phyloP scores from a whole-genome alignment of 2,888 invertebrate genomes.

The Matsumyia berberina region DNA sequence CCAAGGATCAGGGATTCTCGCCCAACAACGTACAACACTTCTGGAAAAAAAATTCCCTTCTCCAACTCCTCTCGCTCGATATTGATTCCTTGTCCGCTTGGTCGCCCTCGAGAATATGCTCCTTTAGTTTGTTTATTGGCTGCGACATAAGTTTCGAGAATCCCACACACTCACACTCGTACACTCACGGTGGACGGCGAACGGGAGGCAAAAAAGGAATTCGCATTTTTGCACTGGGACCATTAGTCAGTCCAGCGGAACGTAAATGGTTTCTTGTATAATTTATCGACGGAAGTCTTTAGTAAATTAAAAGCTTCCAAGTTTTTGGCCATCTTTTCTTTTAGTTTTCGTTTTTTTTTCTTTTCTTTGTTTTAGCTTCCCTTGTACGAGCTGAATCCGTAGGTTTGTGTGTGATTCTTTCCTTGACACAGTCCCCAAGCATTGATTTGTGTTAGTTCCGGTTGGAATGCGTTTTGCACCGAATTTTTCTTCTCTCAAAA shows the following conservation, averaged over 20 bases:
- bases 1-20: slow-evolving; percentile 42
- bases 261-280: slow-evolving; percentile 75
- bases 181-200: neutral
- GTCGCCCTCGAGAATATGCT: slow-evolving; percentile 75
- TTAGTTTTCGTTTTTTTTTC: slow-evolving; percentile 10
- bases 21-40: slow-evolving; percentile 14
- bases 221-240: slow-evolving; percentile 71
- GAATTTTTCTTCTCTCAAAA: neutral
- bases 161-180: slow-evolving; percentile 13
- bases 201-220: slow-evolving; percentile 31
- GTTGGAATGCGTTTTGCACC: slow-evolving; percentile 65
- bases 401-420: slow-evolving; percentile 43
- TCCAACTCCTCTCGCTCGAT: slow-evolving; percentile 36
- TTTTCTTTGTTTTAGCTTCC: neutral
- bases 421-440: slow-evolving; percentile 57
- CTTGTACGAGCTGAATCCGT: slow-evolving; percentile 11
- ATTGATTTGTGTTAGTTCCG: slow-evolving; percentile 73
- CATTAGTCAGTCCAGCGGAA: slow-evolving; percentile 74
- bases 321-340: slow-evolving; percentile 64
- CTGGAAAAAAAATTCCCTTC: slow-evolving; percentile 40
- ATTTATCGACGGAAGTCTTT: slow-evolving; percentile 76
- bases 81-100: slow-evolving; percentile 74
- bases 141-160: slow-evolving; percentile 72
- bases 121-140: slow-evolving; percentile 74
- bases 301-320: slow-evolving; percentile 76